Conservation (phyloP, 2,888 invertebrate species). For the Agonopterix alstromeriana region DNA sequence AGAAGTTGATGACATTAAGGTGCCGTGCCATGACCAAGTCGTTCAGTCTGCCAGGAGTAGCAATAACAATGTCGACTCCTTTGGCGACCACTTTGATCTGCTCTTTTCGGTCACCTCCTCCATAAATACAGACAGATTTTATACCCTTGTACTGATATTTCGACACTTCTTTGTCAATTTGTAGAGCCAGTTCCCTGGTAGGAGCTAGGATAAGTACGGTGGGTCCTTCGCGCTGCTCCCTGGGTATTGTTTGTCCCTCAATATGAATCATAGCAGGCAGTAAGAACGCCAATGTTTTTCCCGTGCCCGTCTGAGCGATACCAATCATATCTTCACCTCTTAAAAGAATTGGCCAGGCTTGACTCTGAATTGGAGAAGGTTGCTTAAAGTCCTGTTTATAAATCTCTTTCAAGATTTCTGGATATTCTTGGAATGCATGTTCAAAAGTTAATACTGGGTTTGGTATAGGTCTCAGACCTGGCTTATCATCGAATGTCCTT, state of each 20-base stretch:
- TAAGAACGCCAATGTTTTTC: conserved; percentile 96
- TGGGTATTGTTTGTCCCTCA: conserved; percentile 87
- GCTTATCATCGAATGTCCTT: conserved; percentile 77
- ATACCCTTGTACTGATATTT: conserved; percentile 94
- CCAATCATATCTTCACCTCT: conserved; percentile 96
- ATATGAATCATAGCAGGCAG: conserved; percentile 96
- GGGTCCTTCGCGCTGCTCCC: conserved; percentile 85
- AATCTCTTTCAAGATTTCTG: conserved; percentile 89
- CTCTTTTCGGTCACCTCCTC: conserved; percentile 88
- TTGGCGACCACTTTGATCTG: conserved; percentile 84
- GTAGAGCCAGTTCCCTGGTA: conserved; percentile 93
- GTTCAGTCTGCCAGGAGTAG: conserved; percentile 95
- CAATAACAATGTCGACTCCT: conserved; percentile 96
- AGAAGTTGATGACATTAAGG: conserved; percentile 86
- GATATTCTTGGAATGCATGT: conserved; percentile 88
- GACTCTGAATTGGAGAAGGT: conserved; percentile 95
- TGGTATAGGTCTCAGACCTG: conserved; percentile 73
- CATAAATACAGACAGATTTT: conserved; percentile 93
- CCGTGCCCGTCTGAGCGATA: conserved; percentile 96
- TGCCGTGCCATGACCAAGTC: conserved; percentile 87
- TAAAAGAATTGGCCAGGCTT: conserved; percentile 96
- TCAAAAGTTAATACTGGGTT: conserved; percentile 89
- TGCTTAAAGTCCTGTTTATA: conserved; percentile 85
- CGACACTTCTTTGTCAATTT: conserved; percentile 93
- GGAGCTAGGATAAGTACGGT: conserved; percentile 93